Evolutionary conservation across 1,140 invertebrate genomes (phyloP), one percentile per base, ranked within the genome.

Genomic region (Platorchestia sp.): DNA sequence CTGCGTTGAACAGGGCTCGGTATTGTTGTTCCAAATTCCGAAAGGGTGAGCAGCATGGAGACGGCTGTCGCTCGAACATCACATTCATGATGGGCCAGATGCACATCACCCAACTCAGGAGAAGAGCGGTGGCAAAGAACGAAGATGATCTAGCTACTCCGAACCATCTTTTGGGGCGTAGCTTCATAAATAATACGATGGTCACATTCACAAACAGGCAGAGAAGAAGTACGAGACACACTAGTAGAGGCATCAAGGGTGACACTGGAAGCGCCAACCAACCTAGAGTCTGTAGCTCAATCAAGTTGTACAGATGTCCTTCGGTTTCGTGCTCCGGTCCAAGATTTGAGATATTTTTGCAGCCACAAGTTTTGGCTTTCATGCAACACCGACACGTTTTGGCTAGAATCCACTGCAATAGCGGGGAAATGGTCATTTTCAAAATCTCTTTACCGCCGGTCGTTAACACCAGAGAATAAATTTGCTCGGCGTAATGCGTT

Each of bases 231-330:
- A 93, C 91, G 43, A 45, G 3, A 16, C 91, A 93, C 3, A 93
- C 91, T 44, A 93, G 40, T 10, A 93, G 45, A 40, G 91, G 91
- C 91, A 93, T 93, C 91, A 93, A 22, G 45, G 91, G 91, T 6
- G 91, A 93, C 44, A 93, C 91, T 7, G 91, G 91, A 45, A 93
- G 5, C 43, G 91, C 43, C 45, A 93, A 44, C 91, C 91, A 93
- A 47, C 91, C 10, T 0, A 93, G 45, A 1, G 45, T 93, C 45
- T 93, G 91, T 41, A 93, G 44, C 27, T 40, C 0, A 44, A 93
- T 93, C 10, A 93, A 7, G 3, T 44, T 47, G 91, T 93, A 93
- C 41, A 93, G 6, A 45, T 93, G 43, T 3, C 0, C 41, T 1
- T 42, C 43, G 19, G 44, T 44, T 93, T 47, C 40, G 45, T 45